Percentiles rank a stretch among this genome's conserved stretches.
These are phyloP conservation scores for Spongia lamella DNA, from an alignment of 37 sponge, comb jelly and placozoan species.

Conservation along the genomic window DNA sequence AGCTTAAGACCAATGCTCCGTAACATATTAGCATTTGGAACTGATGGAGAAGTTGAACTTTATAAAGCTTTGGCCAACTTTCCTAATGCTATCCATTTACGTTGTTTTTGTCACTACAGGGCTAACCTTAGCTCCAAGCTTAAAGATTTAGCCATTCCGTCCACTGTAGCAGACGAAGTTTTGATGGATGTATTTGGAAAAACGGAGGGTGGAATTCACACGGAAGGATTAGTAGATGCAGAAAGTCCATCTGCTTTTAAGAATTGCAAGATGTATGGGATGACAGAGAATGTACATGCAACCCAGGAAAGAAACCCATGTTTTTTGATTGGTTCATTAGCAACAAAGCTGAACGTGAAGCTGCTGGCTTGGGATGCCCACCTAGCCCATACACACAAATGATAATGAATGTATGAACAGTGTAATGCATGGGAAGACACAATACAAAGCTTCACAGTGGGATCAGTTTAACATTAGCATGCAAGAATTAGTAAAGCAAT, in stretches of 20 bases:
- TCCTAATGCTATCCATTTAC: slow-evolving; percentile 16
- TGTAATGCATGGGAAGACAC: slow-evolving; percentile 13
- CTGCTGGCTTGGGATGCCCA: slow-evolving; percentile 30
- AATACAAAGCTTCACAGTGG: slow-evolving; percentile 17
- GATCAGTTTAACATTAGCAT: slow-evolving; percentile 11
- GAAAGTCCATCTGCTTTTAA: not conserved
- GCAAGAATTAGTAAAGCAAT: slow-evolving; percentile 2
- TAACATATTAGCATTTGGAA: slow-evolving; percentile 4
- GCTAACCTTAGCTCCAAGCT: slow-evolving; percentile 20
- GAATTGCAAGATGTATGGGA: slow-evolving; percentile 15
- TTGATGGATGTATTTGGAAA: slow-evolving; percentile 12
- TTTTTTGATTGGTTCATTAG: slow-evolving; percentile 23
- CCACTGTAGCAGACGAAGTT: not conserved
- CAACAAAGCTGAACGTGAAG: not conserved
- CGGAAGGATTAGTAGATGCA: slow-evolving; percentile 30
- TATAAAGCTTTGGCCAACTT: slow-evolving; percentile 3
- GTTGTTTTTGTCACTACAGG: slow-evolving; percentile 22
- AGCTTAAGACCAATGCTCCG: not conserved
- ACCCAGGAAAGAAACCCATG: not conserved
- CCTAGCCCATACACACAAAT: slow-evolving; percentile 35
- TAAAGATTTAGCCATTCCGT: slow-evolving; percentile 2
- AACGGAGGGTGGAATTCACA: too few species aligned
- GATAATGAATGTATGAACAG: slow-evolving; percentile 38
- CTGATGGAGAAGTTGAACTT: slow-evolving; percentile 14
- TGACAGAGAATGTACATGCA: not conserved